Percentiles rank a stretch among this genome's conserved stretches.
phyloP scores from a whole-genome alignment of 2,113 vertebrate species.

The Cebus imitator region DNA sequence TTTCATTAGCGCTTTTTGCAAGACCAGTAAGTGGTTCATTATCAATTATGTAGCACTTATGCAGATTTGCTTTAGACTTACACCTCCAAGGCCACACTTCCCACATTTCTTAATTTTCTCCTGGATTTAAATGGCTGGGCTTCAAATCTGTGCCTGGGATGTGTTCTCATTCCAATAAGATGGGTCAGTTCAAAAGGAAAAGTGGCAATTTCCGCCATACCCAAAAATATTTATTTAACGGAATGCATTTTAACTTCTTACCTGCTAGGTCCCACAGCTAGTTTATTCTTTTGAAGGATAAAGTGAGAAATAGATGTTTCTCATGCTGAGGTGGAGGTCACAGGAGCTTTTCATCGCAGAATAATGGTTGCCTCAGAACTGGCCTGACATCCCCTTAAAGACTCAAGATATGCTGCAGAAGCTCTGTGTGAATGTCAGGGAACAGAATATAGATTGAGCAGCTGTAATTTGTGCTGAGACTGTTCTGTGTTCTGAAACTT shows the following conservation, averaged over 20 bases:
- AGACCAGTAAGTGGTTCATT: conserved; percentile 56
- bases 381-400: conserved; percentile 28
- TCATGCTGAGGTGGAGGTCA: conserved; percentile 55
- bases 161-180: conserved; percentile 38
- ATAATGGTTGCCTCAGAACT: conserved; percentile 47
- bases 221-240: conserved; percentile 37
- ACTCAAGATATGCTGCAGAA: not conserved
- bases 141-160: not conserved
- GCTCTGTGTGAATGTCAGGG: not conserved
- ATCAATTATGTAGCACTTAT: conserved; percentile 53
- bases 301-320: conserved; percentile 55
- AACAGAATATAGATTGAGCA: conserved; percentile 54
- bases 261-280: conserved; percentile 50
- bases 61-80: conserved; percentile 50
- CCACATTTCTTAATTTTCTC: conserved; percentile 45
- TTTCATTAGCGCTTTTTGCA: conserved; percentile 74
- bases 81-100: conserved; percentile 49
- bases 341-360: conserved; percentile 55
- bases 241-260: conserved; percentile 73
- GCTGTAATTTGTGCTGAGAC: conserved; percentile 17
- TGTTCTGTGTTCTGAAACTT: conserved; percentile 54
- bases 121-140: not conserved
- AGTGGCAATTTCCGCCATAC: conserved; percentile 32
- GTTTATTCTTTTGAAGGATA: conserved; percentile 58
- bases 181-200: conserved; percentile 53